Evolutionary conservation across 1,140 invertebrate species (phyloP).

Genomic region (Protaetia brevitarsis): DNA sequence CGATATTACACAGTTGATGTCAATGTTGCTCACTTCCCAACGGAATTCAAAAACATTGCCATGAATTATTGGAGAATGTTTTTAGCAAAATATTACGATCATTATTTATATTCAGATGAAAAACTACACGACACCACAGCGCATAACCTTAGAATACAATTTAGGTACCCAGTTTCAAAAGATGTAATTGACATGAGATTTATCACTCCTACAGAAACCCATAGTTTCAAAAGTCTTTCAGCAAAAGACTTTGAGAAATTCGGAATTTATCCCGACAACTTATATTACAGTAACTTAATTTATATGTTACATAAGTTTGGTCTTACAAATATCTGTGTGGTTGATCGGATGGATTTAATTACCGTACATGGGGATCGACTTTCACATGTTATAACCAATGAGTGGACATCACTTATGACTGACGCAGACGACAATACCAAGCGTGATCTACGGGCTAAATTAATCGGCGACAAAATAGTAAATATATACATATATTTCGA

Average conservation of each 20-base stretch:
- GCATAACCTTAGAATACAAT: not conserved
- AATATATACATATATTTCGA: not conserved
- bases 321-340: not conserved
- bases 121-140: not conserved
- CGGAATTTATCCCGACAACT: constrained; percentile 1
- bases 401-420: not conserved
- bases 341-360: not conserved
- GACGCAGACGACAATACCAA: not conserved
- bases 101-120: not conserved
- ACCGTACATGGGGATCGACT: not conserved
- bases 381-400: not conserved
- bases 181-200: not conserved
- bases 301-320: not conserved
- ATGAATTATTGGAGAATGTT: constrained; percentile 8
- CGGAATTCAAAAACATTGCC: not conserved
- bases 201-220: not conserved
- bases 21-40: constrained; percentile 20
- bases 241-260: not conserved
- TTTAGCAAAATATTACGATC: not conserved
- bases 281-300: not conserved
- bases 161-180: not conserved
- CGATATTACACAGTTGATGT: constrained; percentile 34
- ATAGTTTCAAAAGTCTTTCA: not conserved
- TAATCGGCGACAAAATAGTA: not conserved
- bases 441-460: not conserved